Evolutionary conservation across 2,797 vertebrate species (phyloP), one percentile per base, ranked within the genome.

Genomic region (Podarcis lilfordi): DNA sequence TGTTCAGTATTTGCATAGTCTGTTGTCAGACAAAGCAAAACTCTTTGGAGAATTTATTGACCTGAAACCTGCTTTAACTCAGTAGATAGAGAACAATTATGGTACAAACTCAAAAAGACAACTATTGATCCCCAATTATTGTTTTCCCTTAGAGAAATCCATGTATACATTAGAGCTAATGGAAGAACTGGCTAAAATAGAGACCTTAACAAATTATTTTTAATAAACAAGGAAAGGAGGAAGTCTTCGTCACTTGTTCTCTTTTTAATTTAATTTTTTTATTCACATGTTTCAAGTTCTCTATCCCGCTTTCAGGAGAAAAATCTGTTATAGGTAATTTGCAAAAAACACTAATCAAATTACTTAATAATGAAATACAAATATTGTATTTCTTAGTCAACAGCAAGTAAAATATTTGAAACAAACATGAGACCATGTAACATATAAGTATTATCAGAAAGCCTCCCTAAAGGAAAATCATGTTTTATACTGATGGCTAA

Each of bases 141-240:
- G 78, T 80, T 89, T 89, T 85, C 27, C 80, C 59, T 87, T 74
- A 75, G 50, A 87, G 79, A 81, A 80, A 75, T 89, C 32, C 40
- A 85, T 85, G 55, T 66, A 64, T 75, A 75, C 29, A 68, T 76
- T 40, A 82, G 40, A 75, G 64, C 23, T 86, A 81, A 89, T 85
- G 61, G 55, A 55, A 74, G 6, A 82, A 86, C 27, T n/a, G 10
- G 8, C 17, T 64, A 85, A 82, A 68, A 66, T 27, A 43, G n/a
- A 82, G 32, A 9, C 43, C 43, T 55, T 37, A 75, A 78, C 71
- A 76, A 89, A 85, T 85, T 85, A 80, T 76, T 80, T 75, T n/a
- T 75, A 88, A 88, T 79, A 79, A 75, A n/a, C 25, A 50, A 50
- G n/a, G 3, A 59, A 69, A 23, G 61, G n/a, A 21, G 13, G 9